Evolutionary conservation across 2,113 vertebrate genomes (phyloP), one percentile per base, ranked within the genome.

Genomic region (Sialia sialis): DNA sequence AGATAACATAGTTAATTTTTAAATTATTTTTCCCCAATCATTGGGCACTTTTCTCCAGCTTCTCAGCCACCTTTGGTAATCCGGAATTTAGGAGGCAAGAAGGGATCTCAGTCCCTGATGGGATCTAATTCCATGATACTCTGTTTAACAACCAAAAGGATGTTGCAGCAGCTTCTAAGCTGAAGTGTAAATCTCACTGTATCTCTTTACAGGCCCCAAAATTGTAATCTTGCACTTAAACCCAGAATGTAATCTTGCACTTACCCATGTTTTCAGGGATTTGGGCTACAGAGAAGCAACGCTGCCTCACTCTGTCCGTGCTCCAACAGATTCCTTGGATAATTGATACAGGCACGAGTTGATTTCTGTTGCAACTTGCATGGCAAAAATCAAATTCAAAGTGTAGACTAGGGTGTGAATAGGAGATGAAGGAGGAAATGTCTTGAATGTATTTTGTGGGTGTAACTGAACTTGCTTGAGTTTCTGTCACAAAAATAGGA

Each of bases 361-460:
- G 87, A 25, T 68, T 90, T 73, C 41, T 39, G 4, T 51, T 73
- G 49, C 79, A 30, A 11, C 46, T 84, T 19, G 18, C 41, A 23
- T 4, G 1, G 2, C 49, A 36, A 38, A 85, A 81, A 38, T 52
- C 6, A 3, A 4, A 16, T 63, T 81, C 18, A 8, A 83, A 58
- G 59, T 20, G 63, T 18, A 12, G 67, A 32, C 11, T 43, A 17
- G 36, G 55, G 23, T 66, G 56, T 11, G 2, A 75, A 20, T 11
- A 34, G 67, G 13, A 29, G 20, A 6, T 13, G 38, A 38, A 88
- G 76, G 83, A 90, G 72, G 80, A 93, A 58, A 81, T n/a, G 83
- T 12, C 41, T 79, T 54, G 94, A 95, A 95, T 96, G 95, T 93
- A 73, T 80, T 78, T 70, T 27, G 4, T 58, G 86, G 79, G 60